Base-by-base conservation (phyloP, 1,140 invertebrate genomes). In the Vanessa atalanta region DNA sequence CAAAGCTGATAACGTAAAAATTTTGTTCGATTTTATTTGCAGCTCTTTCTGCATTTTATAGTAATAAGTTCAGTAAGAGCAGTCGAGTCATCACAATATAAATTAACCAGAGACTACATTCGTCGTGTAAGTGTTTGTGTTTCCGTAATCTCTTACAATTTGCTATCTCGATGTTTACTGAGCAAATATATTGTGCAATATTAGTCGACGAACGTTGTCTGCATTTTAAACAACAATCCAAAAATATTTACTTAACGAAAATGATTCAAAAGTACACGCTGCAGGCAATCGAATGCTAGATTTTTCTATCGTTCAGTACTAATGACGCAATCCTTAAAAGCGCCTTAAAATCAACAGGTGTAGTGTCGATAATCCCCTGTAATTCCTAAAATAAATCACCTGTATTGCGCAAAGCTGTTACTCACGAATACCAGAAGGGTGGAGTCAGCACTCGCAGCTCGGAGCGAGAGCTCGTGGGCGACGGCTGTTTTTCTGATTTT, bases 401-500 rank as follows among this genome's bases (percentile, higher is more conserved):
- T 84, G 83, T 77, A 79, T 88, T 86, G 75, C 86, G 83, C 83
- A 85, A 85, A 83, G 76, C 55, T 72, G 72, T 86, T 85, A 84
- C 78, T 86, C 82, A 86, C 79, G 80, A 83, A 86, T 87, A 72
- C 84, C 81, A 79, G 5, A 74, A 70, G 72, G 76, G 73, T 73
- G 67, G 79, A 84, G 83, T 87, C 85, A 87, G 77, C 77, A 70
- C 11, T 73, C 61, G 70, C 37, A 65, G 13, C 31, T 31, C 57
- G 57, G 60, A 12, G 14, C 70, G 57, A 37, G 55, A 57, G 73
- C 31, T 70, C 69, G 86, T 84, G 85, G 83, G 84, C 82, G 86
- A 79, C 57, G 70, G 65, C 69, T 83, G 80, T 85, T 88, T 84
- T 85, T 90, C 83, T 88, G 75, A 84, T 83, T 83, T 86, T 80